Percentiles rank a stretch among this genome's conserved stretches.
phyloP scores from a whole-genome alignment of 2,113 vertebrate genomes.

The Ranitomeya variabilis region DNA sequence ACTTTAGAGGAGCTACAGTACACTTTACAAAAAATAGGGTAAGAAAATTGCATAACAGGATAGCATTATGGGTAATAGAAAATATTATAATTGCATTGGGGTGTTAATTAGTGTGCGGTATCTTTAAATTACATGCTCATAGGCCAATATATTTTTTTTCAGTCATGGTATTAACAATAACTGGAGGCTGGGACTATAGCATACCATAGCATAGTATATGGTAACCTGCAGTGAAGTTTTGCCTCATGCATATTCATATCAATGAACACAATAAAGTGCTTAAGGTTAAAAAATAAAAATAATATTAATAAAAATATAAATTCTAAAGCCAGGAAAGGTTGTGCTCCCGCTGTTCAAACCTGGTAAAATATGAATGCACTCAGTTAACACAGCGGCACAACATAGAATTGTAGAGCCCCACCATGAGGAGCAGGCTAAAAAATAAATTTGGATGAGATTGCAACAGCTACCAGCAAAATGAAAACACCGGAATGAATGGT shows the following conservation, averaged over 20 bases:
- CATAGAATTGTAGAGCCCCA: not conserved
- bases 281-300: not conserved
- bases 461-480: not conserved
- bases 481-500: not conserved
- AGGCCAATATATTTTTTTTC: not conserved
- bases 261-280: not conserved
- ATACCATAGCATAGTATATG: not conserved
- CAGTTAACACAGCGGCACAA: not conserved
- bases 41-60: not conserved
- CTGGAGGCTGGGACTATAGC: not conserved
- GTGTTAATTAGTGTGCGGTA: not conserved
- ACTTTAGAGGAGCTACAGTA: not conserved
- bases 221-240: conserved; percentile 13
- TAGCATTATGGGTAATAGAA: not conserved
- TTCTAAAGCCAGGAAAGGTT: not conserved
- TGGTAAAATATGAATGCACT: not conserved
- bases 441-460: not conserved
- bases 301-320: not conserved
- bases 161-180: not conserved
- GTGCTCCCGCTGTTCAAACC: not conserved
- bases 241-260: conserved; percentile 28
- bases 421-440: not conserved
- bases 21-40: not conserved
- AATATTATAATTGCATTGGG: not conserved
- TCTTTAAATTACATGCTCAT: not conserved